Evolutionary conservation across 2,888 invertebrate genomes (phyloP), one percentile per base, ranked within the genome.

Genomic region (Eilema griseolum): DNA sequence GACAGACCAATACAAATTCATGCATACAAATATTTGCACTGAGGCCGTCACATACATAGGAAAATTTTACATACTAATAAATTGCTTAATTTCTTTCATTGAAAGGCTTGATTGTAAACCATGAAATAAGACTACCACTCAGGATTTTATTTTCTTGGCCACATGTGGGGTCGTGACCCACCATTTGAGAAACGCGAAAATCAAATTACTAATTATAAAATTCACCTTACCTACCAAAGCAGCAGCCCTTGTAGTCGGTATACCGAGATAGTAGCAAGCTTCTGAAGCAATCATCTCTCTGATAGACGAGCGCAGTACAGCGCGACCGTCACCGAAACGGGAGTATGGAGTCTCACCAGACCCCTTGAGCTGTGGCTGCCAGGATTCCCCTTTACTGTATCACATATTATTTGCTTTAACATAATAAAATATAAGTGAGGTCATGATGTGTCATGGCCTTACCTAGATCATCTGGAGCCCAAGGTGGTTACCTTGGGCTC

Each of bases 361-460:
- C 0, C 97, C 97, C 86, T 97, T 97, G 4, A 97, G 85, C 81
- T 97, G 97, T 0, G 96, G 94, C 83, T 97, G 97, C 96, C 96
- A 97, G 74, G 96, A 89, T 82, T 96, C 96, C 16, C 96, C 96
- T 71, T 93, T 91, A 61, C 95, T 95, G 72, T 11, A 5, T 33
- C 14, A 20, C 24, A 20, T 5, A 33, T 33, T 31, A 23, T 46
- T 60, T n/a, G 7, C 20, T 37, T 60, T 20, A 46, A 46, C 20
- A 60, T 26, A 28, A 3, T n/a, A 66, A 56, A 23, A 28, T 4
- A 26, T 31, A 26, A 1, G 31, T 56, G 33, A 12, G 33, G 33
- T 37, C 33, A 56, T 33, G 16, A 41, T 14, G 16, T 41, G 5
- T 16, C 41, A 41, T 16, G 41, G 37, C 37, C 14, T 37, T 3